Percentiles rank a stretch among this genome's conserved stretches.
These are phyloP conservation scores for Dryadula phaetusa DNA, from an alignment of 2,888 invertebrate genomes.

Conservation along the genomic window DNA sequence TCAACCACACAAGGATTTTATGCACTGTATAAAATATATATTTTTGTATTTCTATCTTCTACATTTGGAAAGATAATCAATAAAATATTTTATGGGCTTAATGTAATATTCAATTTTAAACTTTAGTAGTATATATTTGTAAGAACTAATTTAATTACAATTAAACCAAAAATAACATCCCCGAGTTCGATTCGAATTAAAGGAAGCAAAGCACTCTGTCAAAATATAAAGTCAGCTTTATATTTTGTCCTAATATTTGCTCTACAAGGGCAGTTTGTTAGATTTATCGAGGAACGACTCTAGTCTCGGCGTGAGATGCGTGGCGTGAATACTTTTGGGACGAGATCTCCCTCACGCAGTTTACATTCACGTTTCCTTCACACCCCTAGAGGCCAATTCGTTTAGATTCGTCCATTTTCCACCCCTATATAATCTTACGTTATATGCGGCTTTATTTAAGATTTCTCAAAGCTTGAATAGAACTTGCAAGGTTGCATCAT, in stretches of 20 bases:
- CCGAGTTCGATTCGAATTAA: background rate
- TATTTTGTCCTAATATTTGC: background rate
- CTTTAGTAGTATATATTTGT: no score
- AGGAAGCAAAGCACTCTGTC: background rate
- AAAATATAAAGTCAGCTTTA: constrained; percentile 9
- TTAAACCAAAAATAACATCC: background rate
- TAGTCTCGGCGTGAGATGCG: constrained; percentile 20
- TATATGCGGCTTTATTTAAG: constrained; percentile 4
- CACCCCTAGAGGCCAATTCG: constrained; percentile 25
- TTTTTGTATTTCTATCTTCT: background rate
- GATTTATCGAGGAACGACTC: constrained; percentile 18
- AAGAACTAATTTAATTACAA: background rate
- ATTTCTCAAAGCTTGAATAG: constrained; percentile 2
- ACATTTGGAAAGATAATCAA: no score
- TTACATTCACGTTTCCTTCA: constrained; percentile 28
- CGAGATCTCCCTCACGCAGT: constrained; percentile 14
- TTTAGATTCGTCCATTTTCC: constrained; percentile 24
- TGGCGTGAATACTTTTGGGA: constrained; percentile 22
- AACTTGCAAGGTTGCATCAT: constrained; percentile 7
- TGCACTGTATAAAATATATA: background rate
- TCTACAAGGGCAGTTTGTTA: constrained; percentile 8
- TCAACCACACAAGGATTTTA: constrained; percentile 5
- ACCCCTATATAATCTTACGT: background rate
- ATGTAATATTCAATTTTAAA: no score
- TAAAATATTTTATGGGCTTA: no score